A percentile compares a stretch with the other conserved stretches of the same genome.
Evolutionary conservation across 2,113 vertebrate genomes (phyloP).

Genomic region (Dendrocopos noguchii): DNA sequence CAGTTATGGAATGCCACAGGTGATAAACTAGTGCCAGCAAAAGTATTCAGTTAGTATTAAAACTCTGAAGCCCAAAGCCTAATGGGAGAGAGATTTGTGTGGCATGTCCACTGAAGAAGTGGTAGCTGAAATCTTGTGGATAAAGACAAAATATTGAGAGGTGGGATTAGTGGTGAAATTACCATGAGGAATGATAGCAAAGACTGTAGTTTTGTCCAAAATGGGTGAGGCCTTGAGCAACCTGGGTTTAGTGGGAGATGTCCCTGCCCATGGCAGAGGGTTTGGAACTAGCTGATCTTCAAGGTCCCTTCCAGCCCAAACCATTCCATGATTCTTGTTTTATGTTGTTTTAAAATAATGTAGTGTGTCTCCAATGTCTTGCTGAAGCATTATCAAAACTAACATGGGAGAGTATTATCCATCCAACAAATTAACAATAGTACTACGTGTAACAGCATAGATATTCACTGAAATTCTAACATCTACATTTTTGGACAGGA

Average conservation of each 20-base stretch:
- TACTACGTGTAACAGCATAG: not conserved
- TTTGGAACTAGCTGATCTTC: too few species aligned
- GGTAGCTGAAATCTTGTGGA: not conserved
- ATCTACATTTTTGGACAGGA: not conserved
- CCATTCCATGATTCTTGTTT: too few species aligned
- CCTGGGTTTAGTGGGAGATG: too few species aligned
- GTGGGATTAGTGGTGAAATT: not conserved
- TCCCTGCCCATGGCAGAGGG: too few species aligned
- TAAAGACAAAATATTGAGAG: not conserved
- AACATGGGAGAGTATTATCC: not conserved
- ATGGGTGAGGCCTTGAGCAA: too few species aligned
- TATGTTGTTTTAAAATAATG: not conserved
- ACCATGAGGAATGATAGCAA: not conserved
- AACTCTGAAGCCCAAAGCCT: not conserved
- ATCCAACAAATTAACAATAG: not conserved
- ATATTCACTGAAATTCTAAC: not conserved
- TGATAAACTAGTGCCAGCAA: not conserved
- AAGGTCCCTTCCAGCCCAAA: too few species aligned
- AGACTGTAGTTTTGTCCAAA: not conserved
- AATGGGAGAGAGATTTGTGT: not conserved
- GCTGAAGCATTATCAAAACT: not conserved
- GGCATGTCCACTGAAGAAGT: not conserved
- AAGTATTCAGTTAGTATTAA: not conserved
- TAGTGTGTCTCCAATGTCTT: not conserved
- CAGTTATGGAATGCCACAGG: not conserved